Conservation (phyloP, 2,797 vertebrate species). For the Argentina silus region DNA sequence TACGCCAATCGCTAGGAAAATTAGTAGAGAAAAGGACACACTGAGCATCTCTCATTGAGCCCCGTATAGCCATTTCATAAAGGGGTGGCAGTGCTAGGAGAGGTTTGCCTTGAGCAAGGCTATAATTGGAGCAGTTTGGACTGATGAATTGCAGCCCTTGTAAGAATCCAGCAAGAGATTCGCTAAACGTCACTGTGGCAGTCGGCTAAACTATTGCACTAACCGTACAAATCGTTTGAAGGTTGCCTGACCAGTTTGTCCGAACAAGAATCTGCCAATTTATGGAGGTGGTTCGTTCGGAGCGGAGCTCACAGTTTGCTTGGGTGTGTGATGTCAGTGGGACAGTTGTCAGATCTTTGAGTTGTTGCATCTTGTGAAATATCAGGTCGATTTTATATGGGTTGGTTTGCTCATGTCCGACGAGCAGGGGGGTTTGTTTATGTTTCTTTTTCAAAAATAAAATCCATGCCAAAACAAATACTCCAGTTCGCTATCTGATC, state of each 20-base stretch:
- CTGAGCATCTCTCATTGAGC: slow-evolving; percentile 31
- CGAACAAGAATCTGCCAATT: slow-evolving; percentile 18
- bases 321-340: slow-evolving; percentile 16
- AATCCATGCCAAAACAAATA: background rate
- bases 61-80: slow-evolving; percentile 22
- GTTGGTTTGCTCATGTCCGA: slow-evolving; percentile 21
- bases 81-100: slow-evolving; percentile 20
- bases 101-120: slow-evolving; percentile 18
- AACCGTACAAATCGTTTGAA: background rate
- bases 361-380: slow-evolving; percentile 1
- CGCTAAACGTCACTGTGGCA: background rate
- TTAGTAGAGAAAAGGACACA: slow-evolving; percentile 48
- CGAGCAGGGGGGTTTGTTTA: slow-evolving; percentile 13
- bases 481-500: background rate
- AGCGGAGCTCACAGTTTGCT: slow-evolving; percentile 22
- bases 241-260: background rate
- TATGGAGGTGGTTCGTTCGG: slow-evolving; percentile 13
- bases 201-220: background rate
- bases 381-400: slow-evolving; percentile 14
- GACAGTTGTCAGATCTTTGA: slow-evolving; percentile 12
- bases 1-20: slow-evolving; percentile 59
- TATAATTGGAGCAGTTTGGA: slow-evolving; percentile 46
- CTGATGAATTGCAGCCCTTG: slow-evolving; percentile 6
- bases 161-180: background rate
- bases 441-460: background rate